Evolutionary conservation across 2,888 invertebrate species (phyloP).

Genomic region (Tenthredo notha): DNA sequence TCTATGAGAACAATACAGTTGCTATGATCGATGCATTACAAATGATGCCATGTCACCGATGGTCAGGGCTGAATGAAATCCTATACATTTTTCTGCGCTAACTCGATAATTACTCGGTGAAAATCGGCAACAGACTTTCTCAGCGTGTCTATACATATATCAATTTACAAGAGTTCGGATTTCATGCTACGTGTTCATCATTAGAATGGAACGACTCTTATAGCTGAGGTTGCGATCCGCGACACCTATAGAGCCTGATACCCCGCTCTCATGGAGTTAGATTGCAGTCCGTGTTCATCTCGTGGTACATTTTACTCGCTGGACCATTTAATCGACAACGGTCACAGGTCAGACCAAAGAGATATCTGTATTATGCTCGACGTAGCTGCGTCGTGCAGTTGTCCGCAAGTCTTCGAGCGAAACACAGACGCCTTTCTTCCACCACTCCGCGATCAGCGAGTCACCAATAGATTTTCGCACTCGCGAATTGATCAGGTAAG

Average conservation of each 20-base stretch:
- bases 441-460: not conserved
- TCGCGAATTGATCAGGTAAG: constrained; percentile 1
- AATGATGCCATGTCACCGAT: not conserved
- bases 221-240: not conserved
- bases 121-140: not conserved
- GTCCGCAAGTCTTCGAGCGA: constrained; percentile 69
- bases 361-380: constrained; percentile 66
- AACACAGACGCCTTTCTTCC: constrained; percentile 56
- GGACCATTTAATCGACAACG: constrained; percentile 67
- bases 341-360: constrained; percentile 76
- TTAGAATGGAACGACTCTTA: not conserved
- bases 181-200: not conserved
- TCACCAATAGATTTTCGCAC: not conserved
- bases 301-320: constrained; percentile 33
- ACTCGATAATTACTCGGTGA: not conserved
- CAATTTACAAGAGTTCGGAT: not conserved
- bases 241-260: constrained; percentile 13
- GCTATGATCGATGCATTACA: not conserved
- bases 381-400: constrained; percentile 70
- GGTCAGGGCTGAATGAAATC: not conserved
- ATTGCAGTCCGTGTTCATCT: constrained; percentile 20
- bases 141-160: not conserved
- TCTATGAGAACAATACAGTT: not conserved
- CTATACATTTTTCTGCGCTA: not conserved
- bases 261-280: not conserved